Percentiles rank a stretch among this genome's conserved stretches.
phyloP scores from a whole-genome alignment of 2,888 invertebrate genomes.

The Tiphia femorata region DNA sequence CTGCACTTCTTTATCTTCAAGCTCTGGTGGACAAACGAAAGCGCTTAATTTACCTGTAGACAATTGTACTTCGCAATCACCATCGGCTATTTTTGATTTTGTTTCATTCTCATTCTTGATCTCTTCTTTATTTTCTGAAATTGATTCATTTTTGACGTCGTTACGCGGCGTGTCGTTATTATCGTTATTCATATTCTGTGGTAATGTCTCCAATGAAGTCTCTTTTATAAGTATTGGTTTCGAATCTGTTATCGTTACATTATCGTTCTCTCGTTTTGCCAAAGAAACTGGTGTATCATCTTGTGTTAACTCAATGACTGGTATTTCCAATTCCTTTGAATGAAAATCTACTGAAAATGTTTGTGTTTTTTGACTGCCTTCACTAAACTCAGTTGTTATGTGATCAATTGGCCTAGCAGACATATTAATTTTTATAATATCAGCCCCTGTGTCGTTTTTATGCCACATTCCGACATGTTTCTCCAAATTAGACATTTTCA shows the following conservation, averaged over 20 bases:
- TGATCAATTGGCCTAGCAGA: conserved; percentile 29
- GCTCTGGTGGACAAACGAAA: conserved; percentile 65
- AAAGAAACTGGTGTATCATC: background rate
- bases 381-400: background rate
- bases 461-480: conserved; percentile 75
- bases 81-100: background rate
- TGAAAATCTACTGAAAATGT: background rate
- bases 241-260: background rate
- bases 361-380: background rate
- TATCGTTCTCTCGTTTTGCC: background rate
- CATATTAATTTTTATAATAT: conserved; percentile 68
- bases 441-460: conserved; percentile 66
- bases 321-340: background rate
- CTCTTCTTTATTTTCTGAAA: background rate
- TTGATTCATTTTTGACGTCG: background rate
- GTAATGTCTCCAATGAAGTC: no score
- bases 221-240: background rate
- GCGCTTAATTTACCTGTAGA: conserved; percentile 56
- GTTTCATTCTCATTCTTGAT: background rate
- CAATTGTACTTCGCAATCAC: background rate
- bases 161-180: background rate
- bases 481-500: conserved; percentile 74
- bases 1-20: conserved; percentile 68
- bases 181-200: background rate
- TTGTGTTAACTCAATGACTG: background rate